Base-by-base conservation (phyloP, 2,888 invertebrate genomes). In the Eilema sororculum region DNA sequence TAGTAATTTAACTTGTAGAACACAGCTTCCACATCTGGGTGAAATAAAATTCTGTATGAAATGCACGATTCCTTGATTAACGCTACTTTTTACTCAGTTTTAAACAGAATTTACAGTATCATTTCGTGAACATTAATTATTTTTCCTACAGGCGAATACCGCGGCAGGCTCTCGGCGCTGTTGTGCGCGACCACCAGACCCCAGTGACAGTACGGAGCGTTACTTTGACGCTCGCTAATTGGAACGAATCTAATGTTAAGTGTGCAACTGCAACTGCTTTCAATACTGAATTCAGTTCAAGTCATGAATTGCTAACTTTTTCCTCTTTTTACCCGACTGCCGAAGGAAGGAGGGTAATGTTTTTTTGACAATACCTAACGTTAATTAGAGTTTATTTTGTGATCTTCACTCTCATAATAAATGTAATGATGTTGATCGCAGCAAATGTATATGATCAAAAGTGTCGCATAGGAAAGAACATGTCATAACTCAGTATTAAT, bases 171-270 rank as follows among this genome's bases (percentile, higher is more conserved):
- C 59, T 66, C 28, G 59, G 57, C 28, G 33, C 30, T 52, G 25
- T 60, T 70, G 73, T 74, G 41, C 52, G 24, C 46, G 20, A 63
- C 60, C 61, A 65, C 46, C 41, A 77, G 74, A 37, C 33, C 20
- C 41, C 25, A 13, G 13, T 41, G 62, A 62, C 68, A 77, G 71
- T 63, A 60, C 12, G n/a, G 5, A 16, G 12, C 25, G 28, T 60
- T 58, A 64, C 71, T 80, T 78, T 76, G 73, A 75, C 37, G 63
- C 25, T 63, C 71, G 37, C 65, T 80, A 75, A 80, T 80, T 80
- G 70, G 73, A 33, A 73, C 64, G 60, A 71, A 65, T 67, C 67
- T 60, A 58, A 71, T 57, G 67, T 28, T 65, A 58, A 68, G 37
- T 56, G 67, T 46, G n/a, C n/a, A 25, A 25, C 61, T 67, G 12